Base-by-base conservation (phyloP, 2,797 vertebrate species). In the Lophius americanus region DNA sequence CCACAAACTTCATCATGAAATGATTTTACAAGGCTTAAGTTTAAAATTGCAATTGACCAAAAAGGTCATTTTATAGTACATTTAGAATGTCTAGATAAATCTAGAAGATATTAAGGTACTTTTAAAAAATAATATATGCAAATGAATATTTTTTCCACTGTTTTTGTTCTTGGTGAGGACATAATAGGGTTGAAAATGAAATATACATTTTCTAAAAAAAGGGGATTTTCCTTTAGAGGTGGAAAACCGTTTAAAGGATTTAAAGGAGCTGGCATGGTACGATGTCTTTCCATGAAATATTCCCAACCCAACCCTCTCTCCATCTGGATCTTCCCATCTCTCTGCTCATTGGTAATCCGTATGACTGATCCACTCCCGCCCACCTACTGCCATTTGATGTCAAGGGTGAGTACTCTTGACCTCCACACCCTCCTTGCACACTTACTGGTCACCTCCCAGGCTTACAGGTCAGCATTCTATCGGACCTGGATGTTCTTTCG, bases 321-420 rank as follows among this genome's bases (percentile, higher is more conserved):
- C 47, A 51, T 55, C 41, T 49, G 33, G 67, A 67, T 66, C 55
- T 54, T 59, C 57, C 84, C 73, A 73, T 75, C 70, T 75, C 46
- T 60, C 44, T 38, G 42, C 43, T 56, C 64, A 71, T 50, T 66
- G 72, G 85, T 66, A 70, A 85, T 71, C 68, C 60, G 62, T 73
- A 65, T 65, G 60, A 76, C 68, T 70, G 73, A 78, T 82, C 64
- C 60, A n/a, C 7, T 37, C 32, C 62, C 65, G 58, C 69, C 67
- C 64, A 63, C 75, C 77, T 50, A 47, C 43, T 75, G 63, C 65
- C 82, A 70, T 78, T 75, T 79, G 81, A 85, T 77, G 81, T 86
- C 82, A 83, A 75, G 77, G 86, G 79, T 88, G 72, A 79, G 53
- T 13, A 63, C 78, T 84, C 73, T 78, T 85, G 83, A 91, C 85